Conservation (phyloP, 2,888 invertebrate genomes). For the Cantharis rufa region DNA sequence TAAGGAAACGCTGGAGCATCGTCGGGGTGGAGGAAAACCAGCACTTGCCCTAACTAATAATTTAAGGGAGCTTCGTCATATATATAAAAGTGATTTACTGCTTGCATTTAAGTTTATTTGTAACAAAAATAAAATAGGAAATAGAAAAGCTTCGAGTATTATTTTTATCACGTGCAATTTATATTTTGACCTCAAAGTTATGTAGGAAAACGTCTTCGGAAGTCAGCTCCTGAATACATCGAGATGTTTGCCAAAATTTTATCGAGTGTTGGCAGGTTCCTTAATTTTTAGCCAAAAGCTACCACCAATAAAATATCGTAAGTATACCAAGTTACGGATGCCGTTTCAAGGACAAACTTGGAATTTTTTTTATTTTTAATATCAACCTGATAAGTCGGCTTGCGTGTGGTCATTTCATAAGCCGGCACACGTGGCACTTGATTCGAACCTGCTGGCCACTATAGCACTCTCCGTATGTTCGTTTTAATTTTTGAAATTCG, state of each 20-base stretch:
- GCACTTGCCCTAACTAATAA: background rate
- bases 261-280: background rate
- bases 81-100: background rate
- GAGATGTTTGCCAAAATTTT: background rate
- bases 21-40: background rate
- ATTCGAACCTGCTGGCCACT: conserved; percentile 32
- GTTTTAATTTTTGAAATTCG: conserved; percentile 48
- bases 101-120: background rate
- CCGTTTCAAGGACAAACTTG: background rate
- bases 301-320: background rate
- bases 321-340: background rate
- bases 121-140: background rate
- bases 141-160: background rate
- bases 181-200: background rate
- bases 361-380: background rate
- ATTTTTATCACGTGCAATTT: background rate
- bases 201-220: background rate
- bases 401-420: conserved; percentile 36
- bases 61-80: background rate
- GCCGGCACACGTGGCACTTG: conserved; percentile 38
- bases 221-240: background rate
- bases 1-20: background rate
- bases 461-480: conserved; percentile 39
- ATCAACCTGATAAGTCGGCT: conserved; percentile 27
- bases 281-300: background rate